Conservation (phyloP, 2,888 invertebrate genomes). For the Dyspetes luteomarginatus region DNA sequence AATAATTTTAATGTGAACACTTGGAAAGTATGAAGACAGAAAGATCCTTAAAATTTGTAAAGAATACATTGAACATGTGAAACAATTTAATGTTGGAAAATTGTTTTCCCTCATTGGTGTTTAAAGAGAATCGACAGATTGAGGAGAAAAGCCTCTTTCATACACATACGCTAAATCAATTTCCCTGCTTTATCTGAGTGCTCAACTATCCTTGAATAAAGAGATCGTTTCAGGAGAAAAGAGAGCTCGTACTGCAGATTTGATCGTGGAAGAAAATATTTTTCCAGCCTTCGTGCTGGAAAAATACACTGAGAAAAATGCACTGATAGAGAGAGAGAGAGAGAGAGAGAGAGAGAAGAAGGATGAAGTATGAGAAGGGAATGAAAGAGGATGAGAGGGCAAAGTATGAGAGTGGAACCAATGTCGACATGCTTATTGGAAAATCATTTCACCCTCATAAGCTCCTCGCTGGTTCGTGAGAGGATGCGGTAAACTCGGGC, state of each 20-base stretch:
- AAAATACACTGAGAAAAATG: neutral
- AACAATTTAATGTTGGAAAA: slow-evolving; percentile 8
- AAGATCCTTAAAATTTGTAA: too few species aligned
- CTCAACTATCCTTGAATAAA: slow-evolving; percentile 47
- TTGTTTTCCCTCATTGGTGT: neutral
- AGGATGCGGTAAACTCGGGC: slow-evolving; percentile 17
- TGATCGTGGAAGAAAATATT: slow-evolving; percentile 41
- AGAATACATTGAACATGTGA: neutral
- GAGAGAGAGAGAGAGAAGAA: neutral
- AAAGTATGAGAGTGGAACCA: slow-evolving; percentile 38
- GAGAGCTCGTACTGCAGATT: neutral
- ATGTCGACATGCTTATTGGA: slow-evolving; percentile 71
- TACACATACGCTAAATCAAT: slow-evolving; percentile 12
- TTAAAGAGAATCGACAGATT: too few species aligned
- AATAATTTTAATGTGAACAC: too few species aligned
- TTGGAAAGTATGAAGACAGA: too few species aligned
- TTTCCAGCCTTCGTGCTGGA: slow-evolving; percentile 7
- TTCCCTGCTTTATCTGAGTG: slow-evolving; percentile 30
- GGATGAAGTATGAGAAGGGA: slow-evolving; percentile 21
- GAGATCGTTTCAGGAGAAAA: slow-evolving; percentile 30
- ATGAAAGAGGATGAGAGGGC: slow-evolving; percentile 32
- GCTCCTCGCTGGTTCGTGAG: slow-evolving; percentile 59
- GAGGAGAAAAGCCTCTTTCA: neutral
- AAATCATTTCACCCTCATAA: slow-evolving; percentile 71
- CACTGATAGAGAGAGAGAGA: neutral